Base-by-base conservation (phyloP, 2,797 vertebrate genomes). In the Pelobates cultripes region DNA sequence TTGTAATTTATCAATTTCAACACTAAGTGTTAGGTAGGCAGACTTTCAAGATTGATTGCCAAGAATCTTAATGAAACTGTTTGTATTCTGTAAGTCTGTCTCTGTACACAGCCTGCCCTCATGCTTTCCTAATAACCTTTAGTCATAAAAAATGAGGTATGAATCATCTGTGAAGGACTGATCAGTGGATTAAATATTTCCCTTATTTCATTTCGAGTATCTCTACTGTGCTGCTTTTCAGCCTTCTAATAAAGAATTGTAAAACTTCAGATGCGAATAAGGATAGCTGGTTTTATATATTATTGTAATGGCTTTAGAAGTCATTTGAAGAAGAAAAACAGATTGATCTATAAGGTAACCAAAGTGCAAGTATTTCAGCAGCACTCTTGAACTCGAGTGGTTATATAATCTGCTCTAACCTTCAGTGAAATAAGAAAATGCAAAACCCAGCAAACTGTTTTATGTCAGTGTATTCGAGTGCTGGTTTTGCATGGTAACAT, bases 1-100 rank as follows among this genome's bases (percentile, higher is more conserved):
- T 83, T 78, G 45, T 64, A 66, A 79, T 79, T 75, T 40, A 74
- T 77, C 55, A 57, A 44, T 66, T 43, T 77, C 55, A 53, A 67
- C 66, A 43, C 47, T 78, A 70, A 43, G 41, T 47, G 41, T 43
- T 53, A 63, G 44, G 53, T 71, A 71, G 55, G 61, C 40, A 75
- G 81, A 79, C 67, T 75, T 75, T 61, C 10, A 3, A 43, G 70
- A 79, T 70, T 74, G 66, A 79, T 75, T 55, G 64, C 72, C 66
- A 51, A 17, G 41, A 28, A 51, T 77, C 51, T 3, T n/a, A 15
- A 41, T 53, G 14, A 64, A 51, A 42, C 78, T 55, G 47, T 79
- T 83, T 75, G 66, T 83, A 41, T 71, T 71, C 64, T 53, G 51
- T 44, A 43, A 70, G 55, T 64, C 51, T 51, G 9, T 71, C 71